phyloP scores from a whole-genome alignment of 2,888 invertebrate species.

The Diplazon laetatorius region DNA sequence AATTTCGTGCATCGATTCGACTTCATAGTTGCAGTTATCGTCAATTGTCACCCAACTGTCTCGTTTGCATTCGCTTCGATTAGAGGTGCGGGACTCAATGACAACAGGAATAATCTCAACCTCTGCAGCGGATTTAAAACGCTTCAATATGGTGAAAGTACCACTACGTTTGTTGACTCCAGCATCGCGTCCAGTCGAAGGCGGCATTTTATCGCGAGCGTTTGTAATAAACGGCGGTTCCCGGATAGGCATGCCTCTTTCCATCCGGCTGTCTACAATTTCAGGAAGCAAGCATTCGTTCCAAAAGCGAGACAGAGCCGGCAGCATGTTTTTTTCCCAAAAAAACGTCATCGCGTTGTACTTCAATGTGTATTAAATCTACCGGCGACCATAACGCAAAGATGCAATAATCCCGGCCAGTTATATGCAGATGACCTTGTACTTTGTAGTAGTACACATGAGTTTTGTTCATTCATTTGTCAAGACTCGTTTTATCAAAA shows the following conservation, averaged over 20 bases:
- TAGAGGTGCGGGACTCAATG: too few species aligned
- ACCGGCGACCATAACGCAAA: constrained; percentile 52
- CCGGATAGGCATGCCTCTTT: constrained; percentile 55
- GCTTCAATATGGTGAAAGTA: too few species aligned
- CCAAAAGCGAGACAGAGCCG: constrained; percentile 61
- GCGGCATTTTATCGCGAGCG: constrained; percentile 27
- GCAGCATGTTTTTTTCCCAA: constrained; percentile 58
- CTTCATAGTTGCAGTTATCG: background rate
- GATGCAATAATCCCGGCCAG: background rate
- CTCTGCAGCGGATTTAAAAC: too few species aligned
- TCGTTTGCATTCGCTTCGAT: too few species aligned
- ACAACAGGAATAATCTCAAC: too few species aligned
- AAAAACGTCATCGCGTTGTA: constrained; percentile 63
- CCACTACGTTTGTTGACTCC: background rate
- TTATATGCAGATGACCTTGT: constrained; percentile 65
- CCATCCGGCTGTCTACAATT: constrained; percentile 66
- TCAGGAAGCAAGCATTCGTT: constrained; percentile 67
- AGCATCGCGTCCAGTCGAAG: too few species aligned
- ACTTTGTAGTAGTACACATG: constrained; percentile 67
- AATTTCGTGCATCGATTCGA: background rate
- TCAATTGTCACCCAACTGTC: background rate
- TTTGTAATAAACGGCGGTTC: constrained; percentile 55
- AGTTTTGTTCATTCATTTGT: constrained; percentile 55
- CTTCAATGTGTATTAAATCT: constrained; percentile 36
- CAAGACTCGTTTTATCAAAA: constrained; percentile 25